These are phyloP conservation scores for Trididemnum clinides DNA, from an alignment of 23 tunicate species.

Conservation along the genomic window DNA sequence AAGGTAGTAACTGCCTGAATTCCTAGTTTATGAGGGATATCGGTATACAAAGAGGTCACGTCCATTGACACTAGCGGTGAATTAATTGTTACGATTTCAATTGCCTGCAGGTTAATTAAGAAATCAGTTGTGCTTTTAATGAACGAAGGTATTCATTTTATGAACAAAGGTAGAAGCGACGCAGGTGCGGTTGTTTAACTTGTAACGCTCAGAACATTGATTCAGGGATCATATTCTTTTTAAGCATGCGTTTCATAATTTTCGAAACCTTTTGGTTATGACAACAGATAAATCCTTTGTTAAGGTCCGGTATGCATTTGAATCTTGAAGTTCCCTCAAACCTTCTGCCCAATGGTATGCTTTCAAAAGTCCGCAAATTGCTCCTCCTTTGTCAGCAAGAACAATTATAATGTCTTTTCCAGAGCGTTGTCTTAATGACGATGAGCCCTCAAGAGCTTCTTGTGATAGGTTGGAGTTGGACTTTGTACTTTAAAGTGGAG, in stretches of 20 bases:
- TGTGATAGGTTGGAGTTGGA: neutral
- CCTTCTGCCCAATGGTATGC: neutral
- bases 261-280: too few relatives aligned
- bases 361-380: neutral
- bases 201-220: too few relatives aligned
- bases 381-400: constrained; percentile 18
- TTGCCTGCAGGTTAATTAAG: neutral
- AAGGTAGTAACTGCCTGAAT: neutral
- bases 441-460: neutral
- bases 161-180: too few relatives aligned
- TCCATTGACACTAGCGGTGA: neutral
- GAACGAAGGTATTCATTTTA: neutral
- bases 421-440: neutral
- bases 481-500: neutral
- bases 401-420: neutral
- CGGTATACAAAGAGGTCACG: neutral
- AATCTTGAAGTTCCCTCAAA: neutral
- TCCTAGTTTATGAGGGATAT: neutral
- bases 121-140: neutral
- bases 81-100: neutral
- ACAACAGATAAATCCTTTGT: too few relatives aligned
- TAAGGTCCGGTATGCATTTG: neutral
- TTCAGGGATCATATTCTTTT: too few relatives aligned
- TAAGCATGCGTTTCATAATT: too few relatives aligned
- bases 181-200: too few relatives aligned